These are phyloP conservation scores for Perca flavescens DNA, from an alignment of 2,113 vertebrate genomes.

Conservation along the genomic window DNA sequence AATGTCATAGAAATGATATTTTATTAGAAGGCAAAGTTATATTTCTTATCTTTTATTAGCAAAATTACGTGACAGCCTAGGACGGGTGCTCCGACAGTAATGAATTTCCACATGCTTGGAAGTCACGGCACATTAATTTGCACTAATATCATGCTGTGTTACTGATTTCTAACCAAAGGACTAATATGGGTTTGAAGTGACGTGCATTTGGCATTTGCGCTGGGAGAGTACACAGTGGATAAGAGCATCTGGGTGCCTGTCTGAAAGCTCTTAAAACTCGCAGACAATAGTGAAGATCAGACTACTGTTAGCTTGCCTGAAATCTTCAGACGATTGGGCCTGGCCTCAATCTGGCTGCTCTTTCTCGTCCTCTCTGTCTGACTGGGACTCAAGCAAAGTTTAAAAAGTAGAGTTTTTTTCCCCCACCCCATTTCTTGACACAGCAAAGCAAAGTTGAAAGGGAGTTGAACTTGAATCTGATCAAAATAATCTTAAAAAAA, in stretches of 20 bases:
- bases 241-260: slow-evolving; percentile 67
- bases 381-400: slow-evolving; percentile 62
- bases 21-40: slow-evolving; percentile 77
- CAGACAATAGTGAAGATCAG: slow-evolving; percentile 74
- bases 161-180: slow-evolving; percentile 81
- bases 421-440: background rate
- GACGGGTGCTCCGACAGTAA: slow-evolving; percentile 71
- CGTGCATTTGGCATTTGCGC: slow-evolving; percentile 76
- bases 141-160: slow-evolving; percentile 82
- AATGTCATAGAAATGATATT: slow-evolving; percentile 84
- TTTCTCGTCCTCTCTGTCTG: slow-evolving; percentile 59
- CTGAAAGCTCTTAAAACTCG: slow-evolving; percentile 71
- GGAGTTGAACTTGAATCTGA: slow-evolving; percentile 39
- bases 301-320: slow-evolving; percentile 65
- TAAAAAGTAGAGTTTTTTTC: slow-evolving; percentile 10
- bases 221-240: slow-evolving; percentile 66
- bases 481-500: slow-evolving; percentile 38
- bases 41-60: slow-evolving; percentile 80
- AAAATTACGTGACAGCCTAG: slow-evolving; percentile 78
- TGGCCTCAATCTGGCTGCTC: slow-evolving; percentile 66
- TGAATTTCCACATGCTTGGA: slow-evolving; percentile 75
- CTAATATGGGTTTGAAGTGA: slow-evolving; percentile 80
- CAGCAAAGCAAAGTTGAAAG: slow-evolving; percentile 49
- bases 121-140: slow-evolving; percentile 73
- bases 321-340: slow-evolving; percentile 64